A percentile compares a stretch with the other conserved stretches of the same genome.
These are phyloP conservation scores for Acanthococcus lagerstroemiae DNA, from an alignment of 2,888 invertebrate species.

Conservation along the genomic window DNA sequence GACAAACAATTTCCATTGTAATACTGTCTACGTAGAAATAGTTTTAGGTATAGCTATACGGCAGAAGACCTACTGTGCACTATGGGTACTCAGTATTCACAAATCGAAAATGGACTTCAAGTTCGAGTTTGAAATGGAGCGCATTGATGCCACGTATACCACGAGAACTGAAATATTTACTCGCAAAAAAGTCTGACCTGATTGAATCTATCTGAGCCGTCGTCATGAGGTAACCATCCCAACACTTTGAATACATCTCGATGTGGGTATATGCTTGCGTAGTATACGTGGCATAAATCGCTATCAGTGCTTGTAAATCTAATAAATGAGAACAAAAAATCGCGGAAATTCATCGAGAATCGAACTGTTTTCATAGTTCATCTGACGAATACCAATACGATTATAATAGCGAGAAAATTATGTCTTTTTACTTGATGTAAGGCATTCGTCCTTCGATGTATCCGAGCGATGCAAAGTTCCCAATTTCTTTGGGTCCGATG, in stretches of 20 bases:
- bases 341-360: neutral
- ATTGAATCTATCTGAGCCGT: neutral
- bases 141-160: constrained; percentile 13
- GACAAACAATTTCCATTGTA: neutral
- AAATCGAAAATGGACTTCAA: no score
- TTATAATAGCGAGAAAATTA: neutral
- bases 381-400: neutral
- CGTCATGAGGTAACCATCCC: neutral
- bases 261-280: constrained; percentile 10
- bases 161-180: neutral
- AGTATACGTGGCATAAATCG: constrained; percentile 18
- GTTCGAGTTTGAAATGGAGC: neutral
- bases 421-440: constrained; percentile 46
- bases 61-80: no score
- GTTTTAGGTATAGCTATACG: neutral
- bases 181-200: neutral
- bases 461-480: constrained; percentile 81
- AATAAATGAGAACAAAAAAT: neutral
- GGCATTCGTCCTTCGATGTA: constrained; percentile 84
- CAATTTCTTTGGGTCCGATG: constrained; percentile 81
- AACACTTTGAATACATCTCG: constrained; percentile 3
- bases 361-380: neutral
- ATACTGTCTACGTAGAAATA: neutral
- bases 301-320: neutral
- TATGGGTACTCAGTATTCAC: no score